Percentiles rank a stretch among this genome's conserved stretches.
Conservation (phyloP, 2,888 invertebrate genomes). For the Cylloceria caligata region DNA sequence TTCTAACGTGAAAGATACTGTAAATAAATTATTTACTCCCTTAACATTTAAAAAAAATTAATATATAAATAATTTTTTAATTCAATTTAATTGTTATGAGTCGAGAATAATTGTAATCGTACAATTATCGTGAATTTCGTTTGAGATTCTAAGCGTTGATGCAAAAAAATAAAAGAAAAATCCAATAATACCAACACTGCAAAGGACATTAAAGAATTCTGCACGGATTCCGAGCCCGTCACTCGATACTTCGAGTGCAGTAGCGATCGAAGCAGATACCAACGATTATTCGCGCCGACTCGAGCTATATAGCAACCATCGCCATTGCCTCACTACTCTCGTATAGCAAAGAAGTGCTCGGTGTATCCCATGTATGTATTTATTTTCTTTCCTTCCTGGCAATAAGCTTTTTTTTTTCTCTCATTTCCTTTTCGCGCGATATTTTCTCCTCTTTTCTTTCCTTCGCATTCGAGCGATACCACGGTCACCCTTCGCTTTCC, state of each 20-base stretch:
- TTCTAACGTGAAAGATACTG: constrained; percentile 3
- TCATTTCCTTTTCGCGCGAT: constrained; percentile 32
- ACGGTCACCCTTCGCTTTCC: constrained; percentile 22
- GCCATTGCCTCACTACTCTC: background rate
- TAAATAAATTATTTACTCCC: background rate
- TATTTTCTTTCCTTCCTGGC: constrained; percentile 50
- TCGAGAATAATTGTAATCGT: background rate
- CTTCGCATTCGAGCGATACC: constrained; percentile 44
- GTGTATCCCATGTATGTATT: constrained; percentile 13
- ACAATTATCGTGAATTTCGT: background rate
- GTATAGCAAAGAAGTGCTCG: constrained; percentile 18
- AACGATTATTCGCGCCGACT: constrained; percentile 32
- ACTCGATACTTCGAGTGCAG: constrained; percentile 29
- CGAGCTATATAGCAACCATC: background rate
- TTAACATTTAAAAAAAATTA: background rate
- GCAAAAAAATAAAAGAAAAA: background rate
- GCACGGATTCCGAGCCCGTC: constrained; percentile 15
- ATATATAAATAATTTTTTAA: background rate
- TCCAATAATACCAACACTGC: constrained; percentile 2
- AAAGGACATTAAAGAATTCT: constrained; percentile 12
- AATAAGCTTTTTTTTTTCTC: constrained; percentile 42
- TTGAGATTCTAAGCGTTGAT: background rate
- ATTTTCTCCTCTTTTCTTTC: constrained; percentile 29
- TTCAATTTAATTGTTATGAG: no score
- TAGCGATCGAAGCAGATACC: background rate